Conservation (phyloP, 1,140 invertebrate genomes). For the Phthorimaea operculella region DNA sequence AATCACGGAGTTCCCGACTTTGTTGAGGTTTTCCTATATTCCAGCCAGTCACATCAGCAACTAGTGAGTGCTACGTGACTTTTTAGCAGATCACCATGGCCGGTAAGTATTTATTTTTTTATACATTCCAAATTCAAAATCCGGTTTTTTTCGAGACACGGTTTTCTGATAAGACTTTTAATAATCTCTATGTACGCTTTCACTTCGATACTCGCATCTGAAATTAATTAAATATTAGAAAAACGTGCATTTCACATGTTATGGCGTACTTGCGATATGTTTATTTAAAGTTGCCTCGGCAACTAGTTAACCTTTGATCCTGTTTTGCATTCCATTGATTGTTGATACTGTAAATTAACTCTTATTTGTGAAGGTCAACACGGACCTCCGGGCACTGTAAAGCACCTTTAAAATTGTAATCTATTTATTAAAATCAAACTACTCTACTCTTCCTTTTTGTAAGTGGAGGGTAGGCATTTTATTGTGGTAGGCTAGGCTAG, state of each 20-base stretch:
- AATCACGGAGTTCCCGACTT: neutral
- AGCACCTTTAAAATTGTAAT: too few species aligned
- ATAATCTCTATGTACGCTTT: too few species aligned
- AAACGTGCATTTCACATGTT: neutral
- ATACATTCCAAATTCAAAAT: neutral
- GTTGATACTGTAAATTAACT: constrained; percentile 1
- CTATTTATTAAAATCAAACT: too few species aligned
- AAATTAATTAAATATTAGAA: neutral
- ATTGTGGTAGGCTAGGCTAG: too few species aligned
- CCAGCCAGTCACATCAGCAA: neutral
- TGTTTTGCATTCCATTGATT: neutral
- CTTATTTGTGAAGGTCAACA: neutral
- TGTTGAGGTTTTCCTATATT: neutral
- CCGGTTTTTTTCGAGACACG: neutral
- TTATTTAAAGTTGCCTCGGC: neutral
- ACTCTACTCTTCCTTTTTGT: too few species aligned
- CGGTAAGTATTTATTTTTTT: neutral
- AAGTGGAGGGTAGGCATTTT: too few species aligned
- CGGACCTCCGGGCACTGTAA: too few species aligned
- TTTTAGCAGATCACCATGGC: neutral
- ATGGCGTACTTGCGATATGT: neutral
- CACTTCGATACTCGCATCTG: neutral
- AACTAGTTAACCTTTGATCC: constrained; percentile 1
- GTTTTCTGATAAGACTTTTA: neutral
- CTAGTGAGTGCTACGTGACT: neutral